These are phyloP conservation scores for Phalanger gymnotis DNA, from an alignment of 2,797 vertebrate species.

Conservation along the genomic window DNA sequence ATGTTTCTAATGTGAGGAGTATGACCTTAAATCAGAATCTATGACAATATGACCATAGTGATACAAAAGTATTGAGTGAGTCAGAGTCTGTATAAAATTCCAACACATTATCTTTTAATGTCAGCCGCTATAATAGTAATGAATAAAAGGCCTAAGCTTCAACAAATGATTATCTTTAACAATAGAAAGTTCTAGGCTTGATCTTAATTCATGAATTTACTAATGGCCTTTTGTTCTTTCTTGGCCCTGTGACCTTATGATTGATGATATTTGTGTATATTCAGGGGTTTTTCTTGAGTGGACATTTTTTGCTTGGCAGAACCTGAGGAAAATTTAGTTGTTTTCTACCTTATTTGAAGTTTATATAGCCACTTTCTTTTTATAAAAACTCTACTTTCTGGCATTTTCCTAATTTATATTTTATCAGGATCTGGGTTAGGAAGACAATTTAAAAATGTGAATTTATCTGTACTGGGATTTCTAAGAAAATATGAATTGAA, in stretches of 20 bases:
- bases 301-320: not conserved
- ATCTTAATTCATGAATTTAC: not conserved
- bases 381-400: conserved; percentile 29
- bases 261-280: not conserved
- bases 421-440: conserved; percentile 34
- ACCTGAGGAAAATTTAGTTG: not conserved
- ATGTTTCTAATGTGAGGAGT: not conserved
- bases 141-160: not conserved
- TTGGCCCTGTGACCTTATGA: not conserved
- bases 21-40: not conserved
- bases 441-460: conserved; percentile 30
- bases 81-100: not conserved
- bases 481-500: not conserved
- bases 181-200: not conserved
- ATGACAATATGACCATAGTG: not conserved
- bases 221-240: not conserved
- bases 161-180: not conserved
- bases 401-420: not conserved
- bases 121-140: not conserved
- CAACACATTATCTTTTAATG: not conserved
- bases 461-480: not conserved
- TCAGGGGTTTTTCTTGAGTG: not conserved
- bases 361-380: conserved; percentile 11
- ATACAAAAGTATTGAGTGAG: not conserved
- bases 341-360: not conserved